These are phyloP conservation scores for Drosophila longiperda DNA, from an alignment of 2,888 invertebrate genomes.

Conservation along the genomic window DNA sequence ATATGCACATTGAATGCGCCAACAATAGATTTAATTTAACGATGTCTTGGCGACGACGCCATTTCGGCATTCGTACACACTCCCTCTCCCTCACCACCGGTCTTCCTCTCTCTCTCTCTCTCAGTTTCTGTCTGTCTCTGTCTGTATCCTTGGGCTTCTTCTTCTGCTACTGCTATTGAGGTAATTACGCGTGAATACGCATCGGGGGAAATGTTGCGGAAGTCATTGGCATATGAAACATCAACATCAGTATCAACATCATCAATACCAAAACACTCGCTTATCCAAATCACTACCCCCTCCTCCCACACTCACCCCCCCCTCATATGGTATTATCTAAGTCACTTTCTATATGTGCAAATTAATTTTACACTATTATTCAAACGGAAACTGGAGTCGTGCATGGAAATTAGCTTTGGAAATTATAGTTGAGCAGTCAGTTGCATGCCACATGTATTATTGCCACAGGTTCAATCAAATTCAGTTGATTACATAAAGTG, in stretches of 20 bases:
- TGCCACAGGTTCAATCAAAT: conserved; percentile 1
- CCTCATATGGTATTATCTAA: conserved; percentile 28
- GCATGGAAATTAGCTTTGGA: conserved; percentile 20
- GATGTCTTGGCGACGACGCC: conserved; percentile 68
- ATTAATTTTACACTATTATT: conserved; percentile 59
- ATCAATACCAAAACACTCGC: not conserved
- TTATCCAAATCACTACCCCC: conserved; percentile 11
- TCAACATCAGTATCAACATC: conserved; percentile 48
- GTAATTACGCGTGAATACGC: conserved; percentile 66
- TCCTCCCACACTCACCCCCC: not conserved
- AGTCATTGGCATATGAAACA: conserved; percentile 47
- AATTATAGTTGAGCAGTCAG: conserved; percentile 21
- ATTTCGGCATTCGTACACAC: conserved; percentile 52
- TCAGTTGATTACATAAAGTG: not conserved
- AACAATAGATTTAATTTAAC: conserved; percentile 74
- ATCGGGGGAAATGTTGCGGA: conserved; percentile 27
- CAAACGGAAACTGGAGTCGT: conserved; percentile 29
- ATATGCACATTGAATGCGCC: conserved; percentile 74
- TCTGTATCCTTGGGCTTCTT: not conserved
- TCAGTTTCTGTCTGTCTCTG: not conserved
- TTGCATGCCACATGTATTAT: conserved; percentile 20
- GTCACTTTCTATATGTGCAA: conserved; percentile 51
- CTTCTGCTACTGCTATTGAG: conserved; percentile 32
- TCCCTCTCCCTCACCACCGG: not conserved
- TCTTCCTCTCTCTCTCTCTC: not conserved